Evolutionary conservation across 2,888 invertebrate species (phyloP).

Genomic region (Myopa tessellatipennis): DNA sequence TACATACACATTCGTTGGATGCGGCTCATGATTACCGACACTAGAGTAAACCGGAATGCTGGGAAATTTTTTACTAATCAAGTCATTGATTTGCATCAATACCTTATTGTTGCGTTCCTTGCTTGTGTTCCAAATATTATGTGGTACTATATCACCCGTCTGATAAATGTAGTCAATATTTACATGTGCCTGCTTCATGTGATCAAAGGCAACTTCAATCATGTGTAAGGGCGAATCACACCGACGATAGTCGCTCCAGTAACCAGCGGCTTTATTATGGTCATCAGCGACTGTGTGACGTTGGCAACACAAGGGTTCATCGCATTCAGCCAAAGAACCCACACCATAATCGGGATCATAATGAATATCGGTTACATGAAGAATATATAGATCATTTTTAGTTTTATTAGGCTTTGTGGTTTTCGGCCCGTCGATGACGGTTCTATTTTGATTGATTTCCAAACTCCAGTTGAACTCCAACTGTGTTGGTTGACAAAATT

Average conservation of each 20-base stretch:
- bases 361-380: conserved; percentile 74
- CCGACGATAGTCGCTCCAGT: conserved; percentile 83
- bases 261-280: conserved; percentile 72
- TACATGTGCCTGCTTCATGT: conserved; percentile 72
- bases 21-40: conserved; percentile 87
- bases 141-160: conserved; percentile 89
- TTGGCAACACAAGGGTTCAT: conserved; percentile 83
- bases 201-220: conserved; percentile 75
- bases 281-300: conserved; percentile 43
- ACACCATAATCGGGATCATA: conserved; percentile 80
- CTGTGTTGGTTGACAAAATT: conserved; percentile 57
- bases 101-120: conserved; percentile 73
- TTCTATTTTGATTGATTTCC: conserved; percentile 51
- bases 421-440: conserved; percentile 54
- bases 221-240: conserved; percentile 83
- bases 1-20: conserved; percentile 85
- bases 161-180: conserved; percentile 79
- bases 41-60: conserved; percentile 75
- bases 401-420: conserved; percentile 51
- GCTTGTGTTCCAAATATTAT: conserved; percentile 87
- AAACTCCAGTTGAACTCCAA: conserved; percentile 56
- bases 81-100: conserved; percentile 71
- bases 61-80: conserved; percentile 72
- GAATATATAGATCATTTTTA: conserved; percentile 53
- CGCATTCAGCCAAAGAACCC: conserved; percentile 77